Conservation (phyloP, 2,888 invertebrate genomes). For the Pandemis heparana region DNA sequence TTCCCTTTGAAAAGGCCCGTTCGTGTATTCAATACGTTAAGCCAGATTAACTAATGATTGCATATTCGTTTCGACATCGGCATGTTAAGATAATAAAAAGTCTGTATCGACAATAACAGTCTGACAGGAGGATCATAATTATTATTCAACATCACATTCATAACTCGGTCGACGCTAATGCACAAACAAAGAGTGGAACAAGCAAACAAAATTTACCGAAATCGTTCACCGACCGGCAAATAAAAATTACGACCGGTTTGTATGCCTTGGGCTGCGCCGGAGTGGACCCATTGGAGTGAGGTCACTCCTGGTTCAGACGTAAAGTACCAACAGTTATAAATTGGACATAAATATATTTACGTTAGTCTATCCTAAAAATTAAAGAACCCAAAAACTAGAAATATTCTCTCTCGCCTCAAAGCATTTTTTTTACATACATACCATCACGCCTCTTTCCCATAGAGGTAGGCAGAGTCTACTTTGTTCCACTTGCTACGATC, state of each 20-base stretch:
- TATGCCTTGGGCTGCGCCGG: slow-evolving; percentile 61
- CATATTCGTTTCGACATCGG: slow-evolving; percentile 42
- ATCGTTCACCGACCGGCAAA: slow-evolving; percentile 73
- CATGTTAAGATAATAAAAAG: slow-evolving; percentile 40
- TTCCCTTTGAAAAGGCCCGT: slow-evolving; percentile 3
- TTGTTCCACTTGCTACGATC: no score
- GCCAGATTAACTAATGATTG: slow-evolving; percentile 53
- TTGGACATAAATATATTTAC: background rate
- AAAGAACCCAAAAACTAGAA: background rate
- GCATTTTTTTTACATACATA: no score
- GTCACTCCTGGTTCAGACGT: slow-evolving; percentile 24
- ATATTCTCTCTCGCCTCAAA: no score
- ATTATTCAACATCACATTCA: slow-evolving; percentile 73
- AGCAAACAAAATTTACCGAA: slow-evolving; percentile 82
- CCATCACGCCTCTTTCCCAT: no score
- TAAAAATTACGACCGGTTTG: slow-evolving; percentile 76
- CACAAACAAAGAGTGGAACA: slow-evolving; percentile 73
- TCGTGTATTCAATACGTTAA: slow-evolving; percentile 45
- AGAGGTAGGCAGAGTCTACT: no score
- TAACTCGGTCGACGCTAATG: slow-evolving; percentile 72
- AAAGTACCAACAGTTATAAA: background rate
- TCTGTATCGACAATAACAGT: slow-evolving; percentile 39
- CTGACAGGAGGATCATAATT: slow-evolving; percentile 57
- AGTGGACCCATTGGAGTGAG: slow-evolving; percentile 45
- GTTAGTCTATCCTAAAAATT: background rate